These are phyloP conservation scores for Drosophila eohydei DNA, from an alignment of 2,888 invertebrate genomes.

Conservation along the genomic window DNA sequence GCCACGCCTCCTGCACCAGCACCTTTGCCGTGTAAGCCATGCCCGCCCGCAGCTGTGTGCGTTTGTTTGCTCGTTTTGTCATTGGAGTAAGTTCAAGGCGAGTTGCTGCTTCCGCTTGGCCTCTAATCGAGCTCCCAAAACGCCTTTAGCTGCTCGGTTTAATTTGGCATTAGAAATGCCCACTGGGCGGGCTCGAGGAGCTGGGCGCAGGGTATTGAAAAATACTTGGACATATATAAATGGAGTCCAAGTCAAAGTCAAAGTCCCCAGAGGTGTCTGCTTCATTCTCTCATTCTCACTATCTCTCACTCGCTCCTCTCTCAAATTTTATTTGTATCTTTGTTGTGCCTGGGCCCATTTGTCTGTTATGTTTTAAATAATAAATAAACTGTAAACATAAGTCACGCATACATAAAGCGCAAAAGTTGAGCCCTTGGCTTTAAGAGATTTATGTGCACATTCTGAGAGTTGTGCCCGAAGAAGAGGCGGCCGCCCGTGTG, in stretches of 20 bases:
- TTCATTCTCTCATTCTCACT: neutral
- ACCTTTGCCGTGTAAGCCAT: neutral
- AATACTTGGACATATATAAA: constrained; percentile 62
- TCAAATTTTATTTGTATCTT: constrained; percentile 53
- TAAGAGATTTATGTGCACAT: constrained; percentile 64
- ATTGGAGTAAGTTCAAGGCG: constrained; percentile 28
- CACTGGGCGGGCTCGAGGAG: neutral
- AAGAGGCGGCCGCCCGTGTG: too few species aligned
- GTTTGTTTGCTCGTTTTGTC: constrained; percentile 46
- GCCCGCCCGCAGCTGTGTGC: constrained; percentile 39
- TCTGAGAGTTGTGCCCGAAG: constrained; percentile 20
- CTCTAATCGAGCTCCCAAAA: constrained; percentile 61
- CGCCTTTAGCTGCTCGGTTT: constrained; percentile 62
- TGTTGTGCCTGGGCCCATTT: constrained; percentile 54
- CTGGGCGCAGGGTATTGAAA: constrained; percentile 28
- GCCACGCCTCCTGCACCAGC: neutral
- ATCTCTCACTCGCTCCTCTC: neutral
- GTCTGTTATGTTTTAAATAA: constrained; percentile 75
- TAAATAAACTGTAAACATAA: constrained; percentile 80
- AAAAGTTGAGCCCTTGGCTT: constrained; percentile 69
- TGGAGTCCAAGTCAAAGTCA: constrained; percentile 52
- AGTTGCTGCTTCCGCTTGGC: constrained; percentile 48
- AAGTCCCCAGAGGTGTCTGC: constrained; percentile 35
- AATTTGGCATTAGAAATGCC: constrained; percentile 60
- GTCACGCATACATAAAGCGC: constrained; percentile 72